These are phyloP conservation scores for Drosophila diplacantha DNA, from an alignment of 2,888 invertebrate species.

Conservation along the genomic window DNA sequence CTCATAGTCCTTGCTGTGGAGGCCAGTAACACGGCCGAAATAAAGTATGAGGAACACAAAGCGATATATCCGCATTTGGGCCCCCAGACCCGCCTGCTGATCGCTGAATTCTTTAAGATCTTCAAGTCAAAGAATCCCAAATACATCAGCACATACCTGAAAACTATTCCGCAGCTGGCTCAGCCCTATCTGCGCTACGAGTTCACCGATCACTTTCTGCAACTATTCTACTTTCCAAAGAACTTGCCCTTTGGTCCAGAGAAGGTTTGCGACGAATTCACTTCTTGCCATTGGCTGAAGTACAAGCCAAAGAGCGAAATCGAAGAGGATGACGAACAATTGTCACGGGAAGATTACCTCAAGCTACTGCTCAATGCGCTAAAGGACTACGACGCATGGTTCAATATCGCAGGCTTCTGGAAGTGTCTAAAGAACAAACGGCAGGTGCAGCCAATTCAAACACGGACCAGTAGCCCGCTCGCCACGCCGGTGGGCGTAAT, in stretches of 20 bases:
- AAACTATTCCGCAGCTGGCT: constrained; percentile 60
- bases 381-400: constrained; percentile 68
- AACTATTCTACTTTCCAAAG: constrained; percentile 62
- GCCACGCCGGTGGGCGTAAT: constrained; percentile 51
- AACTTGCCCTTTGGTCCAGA: constrained; percentile 60
- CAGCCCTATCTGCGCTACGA: constrained; percentile 73
- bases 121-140: constrained; percentile 63
- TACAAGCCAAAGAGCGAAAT: constrained; percentile 58
- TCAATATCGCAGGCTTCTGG: constrained; percentile 63
- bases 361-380: constrained; percentile 66
- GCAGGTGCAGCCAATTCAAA: constrained; percentile 47
- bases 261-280: constrained; percentile 71
- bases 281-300: constrained; percentile 67
- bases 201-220: constrained; percentile 71
- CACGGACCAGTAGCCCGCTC: constrained; percentile 50
- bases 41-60: constrained; percentile 58
- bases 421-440: constrained; percentile 53
- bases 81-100: constrained; percentile 60
- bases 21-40: constrained; percentile 72
- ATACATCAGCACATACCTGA: constrained; percentile 63
- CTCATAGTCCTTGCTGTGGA: constrained; percentile 71
- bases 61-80: constrained; percentile 71
- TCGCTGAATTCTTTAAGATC: constrained; percentile 68
- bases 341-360: constrained; percentile 71
- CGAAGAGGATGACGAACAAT: constrained; percentile 40